Base-by-base conservation (phyloP, 1,140 invertebrate genomes). In the Sycophaga agraensis region DNA sequence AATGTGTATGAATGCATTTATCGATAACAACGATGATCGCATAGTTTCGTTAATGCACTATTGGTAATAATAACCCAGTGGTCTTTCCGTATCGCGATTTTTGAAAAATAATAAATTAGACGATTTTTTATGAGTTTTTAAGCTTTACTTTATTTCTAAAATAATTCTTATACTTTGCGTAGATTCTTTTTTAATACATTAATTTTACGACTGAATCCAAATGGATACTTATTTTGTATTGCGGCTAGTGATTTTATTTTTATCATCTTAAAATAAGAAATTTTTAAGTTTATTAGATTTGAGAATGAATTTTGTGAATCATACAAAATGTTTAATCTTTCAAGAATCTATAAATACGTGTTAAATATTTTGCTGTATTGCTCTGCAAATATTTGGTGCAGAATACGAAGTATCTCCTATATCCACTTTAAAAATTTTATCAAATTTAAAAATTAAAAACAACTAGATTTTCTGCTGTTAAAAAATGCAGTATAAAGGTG, bases 1-100 rank as follows among this genome's bases (percentile, higher is more conserved):
- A n/a, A 56, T 65, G 49, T 60, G 55, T 55, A 54, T 55, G 60
- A 61, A 39, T 34, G 43, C 26, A 58, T 67, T 51, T 53, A 58
- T 57, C 55, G 22, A 63, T 45, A n/a, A 57, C 45, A 63, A 63
- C 31, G 61, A 63, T 63, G 58, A 63, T 37, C 39, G 28, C 46
- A 35, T 26, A 57, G 4, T 54, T 61, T 55, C 17, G 34, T 21
- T 40, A 17, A 61, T 49, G 48, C 31, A 43, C 35, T 49, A 56
- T 62, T 56, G 53, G 35, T 56, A 56, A 54, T 42, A 56, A 55
- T 42, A 43, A 8, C 53, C 51, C 53, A 62, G 26, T 56, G 53
- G 51, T 62, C 59, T 62, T 62, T 62, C 59, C 21, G 51, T 22
- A 28, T 49, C 50, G 28, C 50, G 11, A 49, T 40, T 55, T 28